Evolutionary conservation across 2,888 invertebrate genomes (phyloP).

Genomic region (Watsonalla cultraria): DNA sequence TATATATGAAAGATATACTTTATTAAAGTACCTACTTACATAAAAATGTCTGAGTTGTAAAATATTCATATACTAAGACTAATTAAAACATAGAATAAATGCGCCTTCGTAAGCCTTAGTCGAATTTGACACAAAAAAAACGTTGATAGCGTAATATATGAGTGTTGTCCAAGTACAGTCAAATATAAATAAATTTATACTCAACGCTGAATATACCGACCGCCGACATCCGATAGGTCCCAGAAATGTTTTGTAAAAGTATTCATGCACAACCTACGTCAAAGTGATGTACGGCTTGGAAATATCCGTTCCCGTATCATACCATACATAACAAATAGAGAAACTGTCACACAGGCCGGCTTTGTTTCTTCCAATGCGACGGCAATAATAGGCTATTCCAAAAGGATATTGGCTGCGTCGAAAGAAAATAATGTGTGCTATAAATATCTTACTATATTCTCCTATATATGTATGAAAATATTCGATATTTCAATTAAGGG

Average conservation of each 20-base stretch:
- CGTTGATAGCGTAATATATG: too few species aligned
- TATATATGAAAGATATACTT: too few species aligned
- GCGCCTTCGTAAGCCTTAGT: too few species aligned
- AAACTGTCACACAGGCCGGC: conserved; percentile 1
- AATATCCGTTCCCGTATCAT: background rate
- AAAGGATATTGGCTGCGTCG: conserved; percentile 20
- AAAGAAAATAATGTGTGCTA: conserved; percentile 14
- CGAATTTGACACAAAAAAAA: too few species aligned
- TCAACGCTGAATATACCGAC: background rate
- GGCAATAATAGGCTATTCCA: conserved; percentile 22
- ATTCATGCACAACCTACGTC: background rate
- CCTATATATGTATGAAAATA: too few species aligned
- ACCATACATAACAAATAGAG: background rate
- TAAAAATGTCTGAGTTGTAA: too few species aligned
- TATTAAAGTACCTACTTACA: too few species aligned
- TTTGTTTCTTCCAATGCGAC: conserved; percentile 17
- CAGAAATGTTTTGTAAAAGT: background rate
- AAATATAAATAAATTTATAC: background rate
- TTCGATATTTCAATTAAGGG: too few species aligned
- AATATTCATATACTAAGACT: too few species aligned
- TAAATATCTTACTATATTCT: background rate
- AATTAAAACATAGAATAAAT: too few species aligned
- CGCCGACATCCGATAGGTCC: background rate
- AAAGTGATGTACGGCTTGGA: background rate
- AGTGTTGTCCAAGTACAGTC: too few species aligned